phyloP scores from a whole-genome alignment of 1,140 invertebrate species.

The Artemia franciscana region DNA sequence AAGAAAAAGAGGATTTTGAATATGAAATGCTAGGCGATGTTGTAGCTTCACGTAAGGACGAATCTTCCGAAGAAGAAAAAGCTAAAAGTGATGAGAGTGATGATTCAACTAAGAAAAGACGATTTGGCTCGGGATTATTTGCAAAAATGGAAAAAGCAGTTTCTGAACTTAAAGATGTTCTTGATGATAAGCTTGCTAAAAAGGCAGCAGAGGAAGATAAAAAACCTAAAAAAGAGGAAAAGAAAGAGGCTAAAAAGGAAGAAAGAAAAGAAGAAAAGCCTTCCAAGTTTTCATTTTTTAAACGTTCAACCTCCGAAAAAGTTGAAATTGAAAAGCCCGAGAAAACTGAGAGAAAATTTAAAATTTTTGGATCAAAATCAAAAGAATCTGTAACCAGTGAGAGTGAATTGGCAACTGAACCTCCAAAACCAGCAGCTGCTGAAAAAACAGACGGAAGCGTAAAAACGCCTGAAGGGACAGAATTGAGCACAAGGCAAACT shows the following conservation, averaged over 20 bases:
- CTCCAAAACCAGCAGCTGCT: no score
- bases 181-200: constrained; percentile 6
- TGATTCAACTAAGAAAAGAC: not conserved
- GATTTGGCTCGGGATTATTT: not conserved
- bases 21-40: not conserved
- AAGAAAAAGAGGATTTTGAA: not conserved
- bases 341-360: not conserved
- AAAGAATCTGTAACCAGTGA: not conserved
- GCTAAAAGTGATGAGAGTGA: not conserved
- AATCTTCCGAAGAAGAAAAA: not conserved
- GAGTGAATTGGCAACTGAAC: no score
- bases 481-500: no score
- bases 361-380: not conserved
- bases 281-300: not conserved
- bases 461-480: no score
- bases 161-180: constrained; percentile 4
- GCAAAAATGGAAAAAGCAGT: constrained; percentile 8
- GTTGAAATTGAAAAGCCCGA: not conserved
- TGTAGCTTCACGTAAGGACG: not conserved
- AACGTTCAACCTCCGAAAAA: not conserved
- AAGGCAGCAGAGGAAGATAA: constrained; percentile 1
- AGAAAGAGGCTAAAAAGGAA: not conserved
- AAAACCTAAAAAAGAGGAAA: not conserved
- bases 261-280: not conserved
- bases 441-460: no score